Base-by-base conservation (phyloP, 2,797 vertebrate species). In the Garrulus glandarius region DNA sequence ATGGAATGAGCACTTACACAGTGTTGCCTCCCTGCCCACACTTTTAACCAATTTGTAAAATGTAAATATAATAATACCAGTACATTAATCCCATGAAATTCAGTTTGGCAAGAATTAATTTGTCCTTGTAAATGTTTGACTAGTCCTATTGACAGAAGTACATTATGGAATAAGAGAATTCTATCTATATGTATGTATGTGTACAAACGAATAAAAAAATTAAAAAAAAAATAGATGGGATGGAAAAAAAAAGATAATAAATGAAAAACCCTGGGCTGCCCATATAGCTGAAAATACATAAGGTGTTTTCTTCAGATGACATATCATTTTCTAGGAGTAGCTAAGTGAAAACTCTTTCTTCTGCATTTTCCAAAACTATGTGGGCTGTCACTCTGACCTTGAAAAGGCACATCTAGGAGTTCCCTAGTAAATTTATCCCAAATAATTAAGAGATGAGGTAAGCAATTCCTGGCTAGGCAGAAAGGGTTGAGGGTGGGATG, bases 1-100 rank as follows among this genome's bases (percentile, higher is more conserved):
- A 23, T 1, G 1, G 15, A 85, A 47, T 26, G 12, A 74, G 2
- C 4, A 36, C 2, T 72, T 34, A 63, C 30, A 43, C 36, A 61
- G 4, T 57, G 5, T 26, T 80, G 6, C 6, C 5, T 32, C 10
- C 8, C 17, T 3, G 1, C 9, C 9, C 3, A 2, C 6, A 53
- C 0, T 46, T 75, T 43, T 60, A 26, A 49, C 18, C 10, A n/a
- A 43, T 61, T 6, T 57, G 1, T 72, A 64, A 81, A 60, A 68
- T n/a, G 4, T 9, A 68, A 53, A 57, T 60, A 71, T 34, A 60
- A 4, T 74, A 70, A 34, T 34, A 75, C 22, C 22, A n/a, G 7
- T 60, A 50, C 14, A 70, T 44, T 59, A 64, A 74, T 70, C 8
- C 3, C 5, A 34, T 16, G 23, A 3, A 74, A 67, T 63, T 92